Conservation (phyloP, 2,113 vertebrate genomes). For the Trogon melanurus region DNA sequence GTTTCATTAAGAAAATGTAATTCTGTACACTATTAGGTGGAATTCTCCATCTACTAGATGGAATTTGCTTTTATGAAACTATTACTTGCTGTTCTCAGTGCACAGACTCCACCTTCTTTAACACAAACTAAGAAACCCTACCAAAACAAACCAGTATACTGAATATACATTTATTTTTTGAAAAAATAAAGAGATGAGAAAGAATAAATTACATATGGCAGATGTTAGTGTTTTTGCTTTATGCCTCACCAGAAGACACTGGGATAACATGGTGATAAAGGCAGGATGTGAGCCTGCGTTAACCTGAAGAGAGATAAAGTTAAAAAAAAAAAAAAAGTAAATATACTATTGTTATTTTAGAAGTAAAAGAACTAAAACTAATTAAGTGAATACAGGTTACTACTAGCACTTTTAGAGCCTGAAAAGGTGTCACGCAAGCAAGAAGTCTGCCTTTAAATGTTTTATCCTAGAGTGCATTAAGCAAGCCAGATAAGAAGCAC, state of each 20-base stretch:
- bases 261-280: background rate
- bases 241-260: background rate
- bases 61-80: background rate
- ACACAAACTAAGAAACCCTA: background rate
- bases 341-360: background rate
- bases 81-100: background rate
- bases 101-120: background rate
- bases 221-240: background rate
- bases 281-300: background rate
- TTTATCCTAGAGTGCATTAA: background rate
- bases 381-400: background rate
- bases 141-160: background rate
- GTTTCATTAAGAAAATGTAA: background rate
- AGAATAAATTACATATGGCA: background rate
- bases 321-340: background rate
- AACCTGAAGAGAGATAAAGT: background rate
- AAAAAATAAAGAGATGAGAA: background rate
- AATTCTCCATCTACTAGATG: background rate
- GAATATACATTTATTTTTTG: background rate
- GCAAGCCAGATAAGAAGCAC: constrained; percentile 10
- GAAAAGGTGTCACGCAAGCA: background rate
- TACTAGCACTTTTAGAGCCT: background rate
- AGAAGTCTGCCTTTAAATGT: background rate
- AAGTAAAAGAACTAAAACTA: background rate
- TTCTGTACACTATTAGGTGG: background rate